phyloP scores from a whole-genome alignment of 1,140 invertebrate species.

The Homarus americanus region DNA sequence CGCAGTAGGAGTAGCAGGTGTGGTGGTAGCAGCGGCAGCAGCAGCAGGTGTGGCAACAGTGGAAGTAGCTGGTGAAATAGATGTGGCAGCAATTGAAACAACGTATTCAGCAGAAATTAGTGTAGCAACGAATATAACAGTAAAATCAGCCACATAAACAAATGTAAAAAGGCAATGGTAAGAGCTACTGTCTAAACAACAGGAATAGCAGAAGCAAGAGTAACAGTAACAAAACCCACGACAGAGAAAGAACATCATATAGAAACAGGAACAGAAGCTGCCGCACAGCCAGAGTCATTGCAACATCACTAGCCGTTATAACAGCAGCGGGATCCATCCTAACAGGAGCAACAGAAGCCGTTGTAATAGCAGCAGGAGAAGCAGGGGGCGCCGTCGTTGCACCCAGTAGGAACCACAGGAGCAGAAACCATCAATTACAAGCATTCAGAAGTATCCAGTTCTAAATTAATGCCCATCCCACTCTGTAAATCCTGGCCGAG shows the following conservation, averaged over 20 bases:
- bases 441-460: slow-evolving; percentile 69
- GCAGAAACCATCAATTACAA: slow-evolving; percentile 59
- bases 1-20: slow-evolving; percentile 14
- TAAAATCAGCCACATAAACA: too few species aligned
- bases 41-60: background rate
- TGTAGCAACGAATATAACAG: too few species aligned
- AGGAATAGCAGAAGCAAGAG: background rate
- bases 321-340: background rate
- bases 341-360: background rate
- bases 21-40: background rate
- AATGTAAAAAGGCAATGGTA: too few species aligned
- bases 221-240: too few species aligned
- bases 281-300: background rate
- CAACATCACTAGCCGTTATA: background rate
- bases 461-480: slow-evolving; percentile 64
- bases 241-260: too few species aligned
- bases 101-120: too few species aligned
- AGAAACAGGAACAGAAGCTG: background rate
- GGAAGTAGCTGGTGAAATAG: background rate
- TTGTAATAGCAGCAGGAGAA: background rate
- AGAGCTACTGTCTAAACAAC: too few species aligned
- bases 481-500: slow-evolving; percentile 61
- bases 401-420: slow-evolving; percentile 7
- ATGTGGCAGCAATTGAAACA: background rate
- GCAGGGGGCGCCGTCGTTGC: too few species aligned